Evolutionary conservation across 2,113 vertebrate species (phyloP).

Genomic region (Ammodytes marinus): DNA sequence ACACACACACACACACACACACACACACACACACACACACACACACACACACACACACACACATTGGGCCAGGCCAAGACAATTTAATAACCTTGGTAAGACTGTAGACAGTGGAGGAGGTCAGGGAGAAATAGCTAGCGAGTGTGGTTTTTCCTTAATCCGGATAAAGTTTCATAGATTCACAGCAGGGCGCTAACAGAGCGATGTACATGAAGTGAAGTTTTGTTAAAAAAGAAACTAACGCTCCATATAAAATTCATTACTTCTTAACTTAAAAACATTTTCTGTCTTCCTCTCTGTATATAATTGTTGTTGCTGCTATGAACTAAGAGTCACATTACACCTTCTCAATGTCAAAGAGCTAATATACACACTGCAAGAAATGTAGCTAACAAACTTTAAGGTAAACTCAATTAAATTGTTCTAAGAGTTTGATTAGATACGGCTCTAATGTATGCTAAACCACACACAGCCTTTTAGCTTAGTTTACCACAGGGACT

Average conservation of each 20-base stretch:
- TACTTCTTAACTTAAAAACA: not conserved
- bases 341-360: not conserved
- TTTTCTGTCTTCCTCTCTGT: not conserved
- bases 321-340: not conserved
- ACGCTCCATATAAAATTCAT: not conserved
- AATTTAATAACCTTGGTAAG: constrained; percentile 64
- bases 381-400: too few relatives aligned
- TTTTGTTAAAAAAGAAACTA: not conserved
- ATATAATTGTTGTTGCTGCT: not conserved
- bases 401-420: not conserved
- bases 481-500: not conserved
- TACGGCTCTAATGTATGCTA: too few relatives aligned
- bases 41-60: constrained; percentile 17
- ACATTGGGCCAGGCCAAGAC: constrained; percentile 18
- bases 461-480: not conserved
- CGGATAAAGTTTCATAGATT: constrained; percentile 40
- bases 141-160: constrained; percentile 45
- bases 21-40: constrained; percentile 22
- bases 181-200: constrained; percentile 35
- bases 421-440: too few relatives aligned
- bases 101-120: constrained; percentile 58
- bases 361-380: not conserved
- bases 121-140: constrained; percentile 34
- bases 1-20: constrained; percentile 14
- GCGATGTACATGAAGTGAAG: constrained; percentile 5